Evolutionary conservation across 2,113 vertebrate genomes (phyloP), one percentile per base, ranked within the genome.

Genomic region (Mohoua ochrocephala): DNA sequence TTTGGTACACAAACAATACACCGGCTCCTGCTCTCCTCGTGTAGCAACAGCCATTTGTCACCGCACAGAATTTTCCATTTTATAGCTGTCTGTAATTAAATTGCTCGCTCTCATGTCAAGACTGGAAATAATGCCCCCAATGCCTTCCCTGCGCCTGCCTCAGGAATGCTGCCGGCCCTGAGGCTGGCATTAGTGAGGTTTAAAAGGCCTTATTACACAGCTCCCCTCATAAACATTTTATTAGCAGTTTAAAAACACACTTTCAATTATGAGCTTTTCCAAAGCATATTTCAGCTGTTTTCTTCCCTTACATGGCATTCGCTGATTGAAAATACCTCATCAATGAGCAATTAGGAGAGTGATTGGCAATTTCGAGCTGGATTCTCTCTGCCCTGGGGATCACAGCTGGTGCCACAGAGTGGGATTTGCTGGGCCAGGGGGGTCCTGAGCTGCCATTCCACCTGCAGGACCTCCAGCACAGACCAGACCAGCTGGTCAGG

Each of bases 81-180:
- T 81, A 87, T 37, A 71, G 68, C 31, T 37, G 52, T 31, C 73
- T 93, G 87, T 88, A 96, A 97, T 93, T 84, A 80, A 94, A 74
- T 31, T 82, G 80, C 73, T 92, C 65, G 44, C 61, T 95, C 80
- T 91, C 19, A 71, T 14, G 88, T 91, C 94, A 83, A 75, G 70
- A 65, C 30, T 50, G 77, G 57, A 95, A 91, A 84, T 64, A 85
- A 95, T 59, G 63, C 18, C 61, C 60, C 41, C 42, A 31, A 21
- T 0, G 4, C 81, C 68, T 50, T 59, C 64, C 63, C 65, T 60
- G 23, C 0, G 2, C 86, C 57, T n/a, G 42, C 77, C 84, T 84
- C 78, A 54, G 50, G 70, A 95, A 84, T 15, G 60, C 7, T 35
- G 82, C 67, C 53, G 49, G 77, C 69, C 65, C 52, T 56, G 37